Conservation (phyloP, 2,797 vertebrate genomes). For the Gallinago stenura region DNA sequence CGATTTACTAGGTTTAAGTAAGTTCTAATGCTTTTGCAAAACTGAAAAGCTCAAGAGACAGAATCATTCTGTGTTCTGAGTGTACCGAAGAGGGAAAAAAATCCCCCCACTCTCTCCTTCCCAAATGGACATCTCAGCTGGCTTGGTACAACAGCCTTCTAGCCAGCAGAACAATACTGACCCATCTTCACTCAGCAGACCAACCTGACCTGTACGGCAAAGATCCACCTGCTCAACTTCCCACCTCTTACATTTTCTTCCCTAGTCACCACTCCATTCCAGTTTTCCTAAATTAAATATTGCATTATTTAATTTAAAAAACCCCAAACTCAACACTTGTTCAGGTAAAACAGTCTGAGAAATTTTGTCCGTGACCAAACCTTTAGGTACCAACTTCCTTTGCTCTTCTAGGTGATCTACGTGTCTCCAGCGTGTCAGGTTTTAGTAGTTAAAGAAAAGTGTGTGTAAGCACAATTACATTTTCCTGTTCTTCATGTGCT, state of each 20-base stretch:
- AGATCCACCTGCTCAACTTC: background rate
- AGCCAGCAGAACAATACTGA: background rate
- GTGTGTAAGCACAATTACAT: background rate
- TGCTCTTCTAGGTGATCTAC: background rate
- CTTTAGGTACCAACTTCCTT: background rate
- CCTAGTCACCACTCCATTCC: background rate
- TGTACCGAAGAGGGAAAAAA: background rate
- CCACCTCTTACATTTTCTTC: background rate
- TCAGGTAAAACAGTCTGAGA: background rate
- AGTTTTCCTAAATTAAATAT: background rate
- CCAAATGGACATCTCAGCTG: background rate
- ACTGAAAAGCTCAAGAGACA: background rate
- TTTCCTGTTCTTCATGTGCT: conserved; percentile 16
- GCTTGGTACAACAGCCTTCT: background rate
- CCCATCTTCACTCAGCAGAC: background rate
- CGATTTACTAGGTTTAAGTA: background rate
- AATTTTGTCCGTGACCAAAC: background rate
- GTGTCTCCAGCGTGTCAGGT: background rate
- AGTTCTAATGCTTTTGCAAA: background rate
- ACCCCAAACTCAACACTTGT: background rate
- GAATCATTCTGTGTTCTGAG: background rate
- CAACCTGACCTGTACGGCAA: background rate
- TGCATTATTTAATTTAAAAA: background rate
- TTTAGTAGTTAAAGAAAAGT: background rate
- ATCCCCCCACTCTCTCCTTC: background rate